Evolutionary conservation across 92 coral and sea anemone genomes (phyloP).

Genomic region (Palythoa grandiflora): DNA sequence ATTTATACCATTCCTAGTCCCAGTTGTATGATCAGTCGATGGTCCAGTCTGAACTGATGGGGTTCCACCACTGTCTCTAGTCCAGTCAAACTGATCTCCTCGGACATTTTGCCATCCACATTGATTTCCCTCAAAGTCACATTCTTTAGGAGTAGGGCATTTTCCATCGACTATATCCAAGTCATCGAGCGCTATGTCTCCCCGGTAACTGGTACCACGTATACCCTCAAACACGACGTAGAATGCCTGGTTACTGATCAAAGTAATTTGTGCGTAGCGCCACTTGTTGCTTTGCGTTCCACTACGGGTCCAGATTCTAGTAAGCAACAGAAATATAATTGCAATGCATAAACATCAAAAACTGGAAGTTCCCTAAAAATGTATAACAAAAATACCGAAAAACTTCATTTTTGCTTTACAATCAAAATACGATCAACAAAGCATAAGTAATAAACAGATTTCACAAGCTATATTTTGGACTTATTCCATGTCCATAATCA

Average conservation of each 20-base stretch:
- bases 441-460: too few relatives aligned
- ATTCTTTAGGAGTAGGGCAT: constrained; percentile 80
- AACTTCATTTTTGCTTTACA: too few relatives aligned
- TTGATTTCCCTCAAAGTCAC: constrained; percentile 89
- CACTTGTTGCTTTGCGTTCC: constrained; percentile 98
- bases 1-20: constrained; percentile 82
- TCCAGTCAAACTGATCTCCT: constrained; percentile 96
- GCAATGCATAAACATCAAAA: background rate
- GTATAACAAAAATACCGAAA: too few relatives aligned
- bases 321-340: background rate
- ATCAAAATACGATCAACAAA: too few relatives aligned
- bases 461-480: too few relatives aligned
- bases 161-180: constrained; percentile 84
- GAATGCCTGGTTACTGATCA: constrained; percentile 86
- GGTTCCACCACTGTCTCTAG: constrained; percentile 88
- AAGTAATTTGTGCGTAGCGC: constrained; percentile 88
- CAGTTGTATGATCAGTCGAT: constrained; percentile 89
- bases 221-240: constrained; percentile 85
- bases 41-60: constrained; percentile 91
- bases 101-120: constrained; percentile 80
- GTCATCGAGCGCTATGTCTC: constrained; percentile 96
- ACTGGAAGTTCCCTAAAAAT: too few relatives aligned
- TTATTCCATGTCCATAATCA: too few relatives aligned
- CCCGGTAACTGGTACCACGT: constrained; percentile 83
- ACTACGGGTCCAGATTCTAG: constrained; percentile 88